These are phyloP conservation scores for Altica lythri DNA, from an alignment of 2,888 invertebrate species.

Conservation along the genomic window DNA sequence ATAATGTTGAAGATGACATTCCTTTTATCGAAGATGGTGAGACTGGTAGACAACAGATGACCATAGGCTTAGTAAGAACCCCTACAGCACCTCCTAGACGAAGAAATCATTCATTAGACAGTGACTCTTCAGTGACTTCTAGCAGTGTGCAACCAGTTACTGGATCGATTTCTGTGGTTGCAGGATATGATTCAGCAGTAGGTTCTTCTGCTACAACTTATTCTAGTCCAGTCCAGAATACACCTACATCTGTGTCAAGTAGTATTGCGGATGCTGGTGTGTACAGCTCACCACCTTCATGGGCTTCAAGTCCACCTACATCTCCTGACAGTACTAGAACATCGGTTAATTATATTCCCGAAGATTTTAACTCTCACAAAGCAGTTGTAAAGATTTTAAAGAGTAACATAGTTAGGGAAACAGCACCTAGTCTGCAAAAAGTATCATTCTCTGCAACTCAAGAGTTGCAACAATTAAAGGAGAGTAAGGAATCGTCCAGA, in stretches of 20 bases:
- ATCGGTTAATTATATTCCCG: conserved; percentile 62
- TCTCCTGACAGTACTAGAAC: conserved; percentile 63
- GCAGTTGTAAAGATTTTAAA: conserved; percentile 39
- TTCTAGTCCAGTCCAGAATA: conserved; percentile 60
- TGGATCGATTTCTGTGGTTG: conserved; percentile 54
- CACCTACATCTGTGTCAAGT: conserved; percentile 54
- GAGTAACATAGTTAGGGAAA: conserved; percentile 39
- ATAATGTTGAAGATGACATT: conserved; percentile 69
- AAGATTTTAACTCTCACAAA: conserved; percentile 51
- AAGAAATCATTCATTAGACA: conserved; percentile 59
- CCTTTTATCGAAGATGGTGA: conserved; percentile 68
- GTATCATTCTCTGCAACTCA: conserved; percentile 68
- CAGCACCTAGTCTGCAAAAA: conserved; percentile 58
- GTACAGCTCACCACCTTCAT: conserved; percentile 63
- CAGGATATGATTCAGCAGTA: conserved; percentile 66
- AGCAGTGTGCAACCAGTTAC: conserved; percentile 55
- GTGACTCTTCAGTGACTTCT: conserved; percentile 57
- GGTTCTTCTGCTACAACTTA: conserved; percentile 66
- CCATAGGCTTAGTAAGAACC: conserved; percentile 51
- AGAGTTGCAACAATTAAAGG: conserved; percentile 53
- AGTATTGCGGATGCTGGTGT: conserved; percentile 54
- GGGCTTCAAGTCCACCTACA: conserved; percentile 64
- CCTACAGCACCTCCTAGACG: conserved; percentile 57
- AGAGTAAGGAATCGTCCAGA: conserved; percentile 37
- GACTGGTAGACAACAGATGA: conserved; percentile 52